phyloP scores from a whole-genome alignment of 2,797 vertebrate genomes.

The Aselliscus stoliczkanus region DNA sequence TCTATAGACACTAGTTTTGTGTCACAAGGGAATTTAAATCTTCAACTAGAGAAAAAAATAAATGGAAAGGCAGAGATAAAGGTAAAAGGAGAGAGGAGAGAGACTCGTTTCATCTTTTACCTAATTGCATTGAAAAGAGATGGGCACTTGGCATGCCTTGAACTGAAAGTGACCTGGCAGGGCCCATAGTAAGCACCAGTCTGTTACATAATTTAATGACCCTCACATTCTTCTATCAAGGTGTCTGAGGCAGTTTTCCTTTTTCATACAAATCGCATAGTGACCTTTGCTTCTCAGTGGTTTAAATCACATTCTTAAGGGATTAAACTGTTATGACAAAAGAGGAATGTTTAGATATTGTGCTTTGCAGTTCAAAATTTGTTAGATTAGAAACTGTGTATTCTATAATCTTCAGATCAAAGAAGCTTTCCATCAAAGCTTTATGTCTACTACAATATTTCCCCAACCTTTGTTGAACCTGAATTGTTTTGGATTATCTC shows the following conservation, averaged over 20 bases:
- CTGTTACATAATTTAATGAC: slow-evolving; percentile 77
- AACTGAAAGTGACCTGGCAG: slow-evolving; percentile 74
- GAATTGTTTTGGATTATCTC: slow-evolving; percentile 95
- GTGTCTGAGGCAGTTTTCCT: slow-evolving; percentile 78
- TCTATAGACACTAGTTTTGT: not conserved
- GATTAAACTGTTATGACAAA: slow-evolving; percentile 87
- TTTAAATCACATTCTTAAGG: slow-evolving; percentile 86
- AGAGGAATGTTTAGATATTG: slow-evolving; percentile 85
- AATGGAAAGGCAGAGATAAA: not conserved
- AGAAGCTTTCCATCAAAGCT: slow-evolving; percentile 85
- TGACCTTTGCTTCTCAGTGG: slow-evolving; percentile 79
- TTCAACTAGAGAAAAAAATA: not conserved
- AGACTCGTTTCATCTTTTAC: slow-evolving; percentile 22
- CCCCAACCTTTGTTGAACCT: slow-evolving; percentile 85
- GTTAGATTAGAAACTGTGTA: slow-evolving; percentile 86
- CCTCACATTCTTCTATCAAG: slow-evolving; percentile 78
- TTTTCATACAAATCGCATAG: slow-evolving; percentile 78
- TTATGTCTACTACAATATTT: slow-evolving; percentile 82
- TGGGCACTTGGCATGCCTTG: slow-evolving; percentile 57
- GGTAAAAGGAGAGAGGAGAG: not conserved
- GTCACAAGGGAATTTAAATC: slow-evolving; percentile 43
- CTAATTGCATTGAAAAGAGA: slow-evolving; percentile 35
- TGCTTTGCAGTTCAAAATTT: slow-evolving; percentile 84
- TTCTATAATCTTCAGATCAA: slow-evolving; percentile 88
- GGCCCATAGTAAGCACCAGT: slow-evolving; percentile 64